Base-by-base conservation (phyloP, 2,888 invertebrate genomes). In the Luperina nickerlii region DNA sequence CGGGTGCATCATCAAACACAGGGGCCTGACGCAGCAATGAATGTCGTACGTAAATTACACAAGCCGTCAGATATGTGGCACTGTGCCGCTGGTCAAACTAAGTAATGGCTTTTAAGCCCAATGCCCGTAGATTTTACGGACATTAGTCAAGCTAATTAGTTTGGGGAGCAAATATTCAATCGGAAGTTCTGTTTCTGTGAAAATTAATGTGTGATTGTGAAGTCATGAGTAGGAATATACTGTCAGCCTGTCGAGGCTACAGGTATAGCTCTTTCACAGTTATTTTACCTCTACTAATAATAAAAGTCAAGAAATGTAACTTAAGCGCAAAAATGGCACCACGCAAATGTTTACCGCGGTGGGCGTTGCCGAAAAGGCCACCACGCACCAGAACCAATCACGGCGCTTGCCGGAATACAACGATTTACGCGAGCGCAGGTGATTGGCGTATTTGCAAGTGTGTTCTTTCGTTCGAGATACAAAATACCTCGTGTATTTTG, bases 31-130 rank as follows among this genome's bases (percentile, higher is more conserved):
- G 90, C 91, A 86, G 92, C 93, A 93, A 94, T 94, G 93, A 92
- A 94, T 93, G 94, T 92, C 93, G 88, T 87, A 86, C 92, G 92
- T 94, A 94, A 94, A 94, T 94, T 92, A 90, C 90, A 83, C 76
- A 76, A 81, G 81, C 87, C 83, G 89, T 87, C 90, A 91, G 90
- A 91, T 90, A 90, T 91, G 90, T 90, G 88, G 89, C 88, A 84
- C 81, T 87, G 83, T 86, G 76, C 82, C 79, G 85, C 90, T 87
- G 83, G 88, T 88, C 89, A 89, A 75, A 82, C 81, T 88, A 89
- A 91, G 85, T 88, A 88, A 90, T 90, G 90, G 88, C 83, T 86
- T 89, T 88, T 86, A 86, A 85, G 79, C 87, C 84, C 81, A 88
- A 84, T 79, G 78, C 60, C 81, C 81, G 81, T 89, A 82, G 80